Percentiles rank a stretch among this genome's conserved stretches.
These are phyloP conservation scores for Bostrychus sinensis DNA, from an alignment of 2,113 vertebrate genomes.

Conservation along the genomic window DNA sequence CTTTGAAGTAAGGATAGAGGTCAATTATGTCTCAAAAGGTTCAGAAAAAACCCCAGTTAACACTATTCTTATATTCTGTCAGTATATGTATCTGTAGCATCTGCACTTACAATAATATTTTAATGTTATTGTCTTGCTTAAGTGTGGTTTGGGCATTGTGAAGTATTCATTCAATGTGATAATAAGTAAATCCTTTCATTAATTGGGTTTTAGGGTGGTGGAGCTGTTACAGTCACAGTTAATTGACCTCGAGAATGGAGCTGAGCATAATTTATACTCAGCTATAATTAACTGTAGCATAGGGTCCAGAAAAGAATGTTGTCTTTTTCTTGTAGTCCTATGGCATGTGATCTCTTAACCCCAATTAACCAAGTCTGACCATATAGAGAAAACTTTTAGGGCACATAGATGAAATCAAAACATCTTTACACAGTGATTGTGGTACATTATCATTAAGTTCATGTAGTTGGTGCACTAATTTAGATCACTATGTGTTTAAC, in stretches of 20 bases:
- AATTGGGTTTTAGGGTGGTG: constrained; percentile 63
- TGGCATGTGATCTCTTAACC: constrained; percentile 32
- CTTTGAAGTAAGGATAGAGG: background rate
- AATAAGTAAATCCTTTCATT: constrained; percentile 66
- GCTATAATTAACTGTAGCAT: constrained; percentile 58
- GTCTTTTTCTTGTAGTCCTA: background rate
- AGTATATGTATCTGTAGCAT: constrained; percentile 17
- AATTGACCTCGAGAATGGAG: constrained; percentile 68
- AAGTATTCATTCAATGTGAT: constrained; percentile 42
- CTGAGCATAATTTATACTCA: constrained; percentile 50
- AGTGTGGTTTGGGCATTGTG: background rate
- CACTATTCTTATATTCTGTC: background rate
- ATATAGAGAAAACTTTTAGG: constrained; percentile 4
- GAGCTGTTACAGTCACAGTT: constrained; percentile 55
- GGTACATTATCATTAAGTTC: no score
- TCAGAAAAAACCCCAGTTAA: constrained; percentile 14
- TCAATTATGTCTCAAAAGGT: background rate
- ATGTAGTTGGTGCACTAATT: no score
- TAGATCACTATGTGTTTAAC: no score
- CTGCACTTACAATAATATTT: constrained; percentile 40
- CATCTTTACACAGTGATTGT: no score
- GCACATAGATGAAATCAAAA: background rate
- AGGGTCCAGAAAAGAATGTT: constrained; percentile 13
- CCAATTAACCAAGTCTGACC: constrained; percentile 33
- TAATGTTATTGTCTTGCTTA: constrained; percentile 50